Conservation (phyloP, 2,797 vertebrate species). For the Melanotaenia parkinsoni region DNA sequence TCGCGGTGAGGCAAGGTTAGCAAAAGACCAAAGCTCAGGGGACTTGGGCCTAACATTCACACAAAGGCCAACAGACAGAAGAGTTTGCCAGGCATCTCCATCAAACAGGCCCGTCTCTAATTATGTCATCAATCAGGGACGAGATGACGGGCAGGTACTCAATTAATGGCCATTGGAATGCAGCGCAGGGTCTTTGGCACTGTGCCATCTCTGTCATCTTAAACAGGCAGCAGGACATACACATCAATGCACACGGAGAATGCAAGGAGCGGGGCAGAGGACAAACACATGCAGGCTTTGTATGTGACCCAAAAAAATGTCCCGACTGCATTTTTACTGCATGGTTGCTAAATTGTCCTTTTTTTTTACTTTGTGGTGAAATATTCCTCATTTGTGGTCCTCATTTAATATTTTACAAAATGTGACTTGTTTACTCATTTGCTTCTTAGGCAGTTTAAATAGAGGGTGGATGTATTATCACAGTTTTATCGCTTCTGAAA, state of each 20-base stretch:
- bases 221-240: slow-evolving; percentile 65
- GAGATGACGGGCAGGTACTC: slow-evolving; percentile 76
- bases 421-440: neutral
- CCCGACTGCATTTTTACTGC: slow-evolving; percentile 17
- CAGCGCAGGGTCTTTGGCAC: slow-evolving; percentile 56
- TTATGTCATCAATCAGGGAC: slow-evolving; percentile 81
- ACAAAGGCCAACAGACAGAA: slow-evolving; percentile 72
- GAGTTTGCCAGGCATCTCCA: slow-evolving; percentile 74
- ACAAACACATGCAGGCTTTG: slow-evolving; percentile 58
- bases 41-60: slow-evolving; percentile 63
- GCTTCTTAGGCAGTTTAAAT: neutral
- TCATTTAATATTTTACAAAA: neutral
- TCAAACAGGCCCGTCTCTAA: slow-evolving; percentile 75
- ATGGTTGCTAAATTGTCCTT: neutral
- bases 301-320: slow-evolving; percentile 37
- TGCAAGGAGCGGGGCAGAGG: slow-evolving; percentile 35
- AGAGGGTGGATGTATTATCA: neutral
- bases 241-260: slow-evolving; percentile 64
- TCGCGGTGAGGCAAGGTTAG: slow-evolving; percentile 69
- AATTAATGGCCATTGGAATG: slow-evolving; percentile 78
- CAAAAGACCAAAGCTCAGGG: slow-evolving; percentile 64
- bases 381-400: too few species aligned
- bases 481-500: slow-evolving; percentile 20
- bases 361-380: too few species aligned
- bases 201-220: slow-evolving; percentile 70